These are phyloP conservation scores for Penaeus japonicus DNA, from an alignment of 1,140 invertebrate genomes.

Conservation along the genomic window DNA sequence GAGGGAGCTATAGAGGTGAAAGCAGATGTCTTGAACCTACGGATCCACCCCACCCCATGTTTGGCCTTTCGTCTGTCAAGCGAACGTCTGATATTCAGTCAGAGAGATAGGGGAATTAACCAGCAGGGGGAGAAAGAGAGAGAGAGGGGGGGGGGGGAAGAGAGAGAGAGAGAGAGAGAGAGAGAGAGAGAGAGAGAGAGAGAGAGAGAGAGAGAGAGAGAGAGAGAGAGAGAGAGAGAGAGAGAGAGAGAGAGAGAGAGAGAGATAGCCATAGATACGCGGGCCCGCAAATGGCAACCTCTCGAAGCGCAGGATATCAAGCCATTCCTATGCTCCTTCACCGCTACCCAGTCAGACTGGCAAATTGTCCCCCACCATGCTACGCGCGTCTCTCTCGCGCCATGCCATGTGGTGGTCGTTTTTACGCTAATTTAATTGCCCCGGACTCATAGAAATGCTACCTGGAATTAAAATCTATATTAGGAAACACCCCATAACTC, in stretches of 20 bases:
- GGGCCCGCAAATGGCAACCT: not conserved
- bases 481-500: too few relatives aligned
- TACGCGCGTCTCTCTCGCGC: not conserved
- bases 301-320: not conserved
- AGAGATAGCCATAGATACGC: too few relatives aligned
- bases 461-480: not conserved
- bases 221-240: not conserved
- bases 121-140: not conserved
- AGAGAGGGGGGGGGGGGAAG: not conserved
- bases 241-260: too few relatives aligned
- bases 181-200: not conserved
- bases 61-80: too few relatives aligned
- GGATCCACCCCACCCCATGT: too few relatives aligned
- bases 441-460: not conserved
- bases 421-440: constrained; percentile 11
- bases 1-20: too few relatives aligned
- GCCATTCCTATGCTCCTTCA: not conserved
- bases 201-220: not conserved
- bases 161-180: not conserved
- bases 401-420: not conserved
- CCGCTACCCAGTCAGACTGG: not conserved
- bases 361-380: not conserved
- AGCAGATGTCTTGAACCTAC: too few relatives aligned
- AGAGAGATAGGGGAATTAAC: too few relatives aligned
- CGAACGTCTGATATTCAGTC: too few relatives aligned